Conservation (phyloP, 2,113 vertebrate genomes). For the Hemibagrus wyckioides region DNA sequence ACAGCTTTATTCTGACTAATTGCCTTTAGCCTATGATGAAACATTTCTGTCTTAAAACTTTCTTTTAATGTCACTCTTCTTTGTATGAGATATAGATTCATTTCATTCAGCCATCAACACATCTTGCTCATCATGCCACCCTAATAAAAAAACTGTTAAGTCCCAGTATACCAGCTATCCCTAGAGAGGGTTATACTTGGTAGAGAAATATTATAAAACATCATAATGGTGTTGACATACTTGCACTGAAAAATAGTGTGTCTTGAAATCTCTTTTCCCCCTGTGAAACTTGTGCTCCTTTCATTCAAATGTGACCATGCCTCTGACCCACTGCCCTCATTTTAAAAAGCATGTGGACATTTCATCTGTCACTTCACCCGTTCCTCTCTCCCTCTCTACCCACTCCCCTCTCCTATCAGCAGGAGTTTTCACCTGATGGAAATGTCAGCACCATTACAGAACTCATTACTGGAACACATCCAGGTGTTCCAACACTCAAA, state of each 20-base stretch:
- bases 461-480: conserved; percentile 47
- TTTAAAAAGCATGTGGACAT: neutral
- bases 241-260: no score
- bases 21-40: neutral
- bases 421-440: conserved; percentile 40
- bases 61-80: neutral
- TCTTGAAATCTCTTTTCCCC: neutral
- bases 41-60: neutral
- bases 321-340: neutral
- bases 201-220: neutral
- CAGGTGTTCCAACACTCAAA: conserved; percentile 49
- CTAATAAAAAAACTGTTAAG: no score
- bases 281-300: neutral
- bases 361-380: neutral
- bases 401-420: conserved; percentile 17
- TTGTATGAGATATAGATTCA: neutral
- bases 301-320: neutral
- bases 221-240: neutral
- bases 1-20: neutral
- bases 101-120: neutral
- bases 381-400: neutral
- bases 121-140: neutral
- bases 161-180: neutral
- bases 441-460: conserved; percentile 57
- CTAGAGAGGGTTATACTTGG: neutral